Conservation (phyloP, 2,797 vertebrate species). For the Chloroceryle inda region DNA sequence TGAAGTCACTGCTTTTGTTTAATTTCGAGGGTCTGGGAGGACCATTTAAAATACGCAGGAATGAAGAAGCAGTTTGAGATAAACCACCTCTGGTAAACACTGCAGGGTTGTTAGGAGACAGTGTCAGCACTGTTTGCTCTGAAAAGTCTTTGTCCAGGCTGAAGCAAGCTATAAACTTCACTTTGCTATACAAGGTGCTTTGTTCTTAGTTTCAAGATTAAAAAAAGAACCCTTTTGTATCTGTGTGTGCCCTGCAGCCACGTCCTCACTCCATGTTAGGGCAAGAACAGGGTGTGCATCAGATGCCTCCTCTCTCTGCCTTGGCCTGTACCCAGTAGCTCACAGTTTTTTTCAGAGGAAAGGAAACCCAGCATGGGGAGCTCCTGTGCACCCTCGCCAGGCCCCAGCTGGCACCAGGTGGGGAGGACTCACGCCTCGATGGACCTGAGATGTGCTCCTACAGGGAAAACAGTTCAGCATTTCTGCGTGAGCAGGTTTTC, state of each 20-base stretch:
- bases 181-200: constrained; percentile 59
- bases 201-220: constrained; percentile 10
- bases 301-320: constrained; percentile 30
- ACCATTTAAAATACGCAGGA: neutral
- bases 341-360: neutral
- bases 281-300: constrained; percentile 16
- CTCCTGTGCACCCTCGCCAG: neutral
- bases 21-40: neutral
- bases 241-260: neutral
- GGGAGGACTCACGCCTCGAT: neutral
- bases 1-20: constrained; percentile 6
- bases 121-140: neutral
- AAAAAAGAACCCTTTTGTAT: constrained; percentile 13
- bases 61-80: constrained; percentile 19
- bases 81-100: constrained; percentile 27
- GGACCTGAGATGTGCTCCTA: neutral
- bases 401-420: neutral
- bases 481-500: neutral
- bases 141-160: neutral
- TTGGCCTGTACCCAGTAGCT: constrained; percentile 43
- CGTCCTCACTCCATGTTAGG: constrained; percentile 65
- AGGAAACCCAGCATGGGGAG: neutral
- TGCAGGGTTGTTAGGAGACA: constrained; percentile 16
- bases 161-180: neutral
- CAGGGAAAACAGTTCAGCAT: neutral